phyloP scores from a whole-genome alignment of 2,888 invertebrate genomes.

The Sympetrum striolatum region DNA sequence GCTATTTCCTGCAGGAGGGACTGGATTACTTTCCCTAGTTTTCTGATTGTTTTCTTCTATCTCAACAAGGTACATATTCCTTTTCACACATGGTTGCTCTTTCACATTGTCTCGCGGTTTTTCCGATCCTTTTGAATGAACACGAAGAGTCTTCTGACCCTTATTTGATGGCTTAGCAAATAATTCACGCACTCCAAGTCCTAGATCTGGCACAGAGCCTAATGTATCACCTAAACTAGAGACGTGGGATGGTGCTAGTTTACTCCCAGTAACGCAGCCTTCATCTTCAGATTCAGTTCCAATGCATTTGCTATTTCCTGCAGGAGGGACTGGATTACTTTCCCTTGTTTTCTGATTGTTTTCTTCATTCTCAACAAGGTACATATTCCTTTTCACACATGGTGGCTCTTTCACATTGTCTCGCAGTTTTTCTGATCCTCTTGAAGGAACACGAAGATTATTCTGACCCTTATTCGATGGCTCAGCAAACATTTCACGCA shows the following conservation, averaged over 20 bases:
- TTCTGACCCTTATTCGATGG: no score
- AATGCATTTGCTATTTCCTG: neutral
- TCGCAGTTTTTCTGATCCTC: neutral
- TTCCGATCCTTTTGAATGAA: neutral
- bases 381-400: neutral
- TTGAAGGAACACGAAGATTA: no score
- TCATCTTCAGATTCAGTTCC: constrained; percentile 1
- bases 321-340: no score
- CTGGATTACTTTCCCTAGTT: no score
- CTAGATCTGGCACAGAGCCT: constrained; percentile 58
- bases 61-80: neutral
- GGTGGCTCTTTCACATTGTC: constrained; percentile 13
- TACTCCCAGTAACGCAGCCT: no score
- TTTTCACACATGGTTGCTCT: constrained; percentile 6
- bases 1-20: neutral
- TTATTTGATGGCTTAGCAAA: constrained; percentile 44
- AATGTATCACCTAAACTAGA: constrained; percentile 54
- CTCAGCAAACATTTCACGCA: constrained; percentile 52
- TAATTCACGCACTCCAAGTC: constrained; percentile 55
- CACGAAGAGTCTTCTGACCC: no score
- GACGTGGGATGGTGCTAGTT: neutral
- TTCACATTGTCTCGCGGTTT: neutral
- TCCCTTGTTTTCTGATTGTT: no score
- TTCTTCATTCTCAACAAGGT: no score
- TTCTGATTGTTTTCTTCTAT: no score